These are phyloP conservation scores for Dermochelys coriacea DNA, from an alignment of 2,797 vertebrate genomes.

Conservation along the genomic window DNA sequence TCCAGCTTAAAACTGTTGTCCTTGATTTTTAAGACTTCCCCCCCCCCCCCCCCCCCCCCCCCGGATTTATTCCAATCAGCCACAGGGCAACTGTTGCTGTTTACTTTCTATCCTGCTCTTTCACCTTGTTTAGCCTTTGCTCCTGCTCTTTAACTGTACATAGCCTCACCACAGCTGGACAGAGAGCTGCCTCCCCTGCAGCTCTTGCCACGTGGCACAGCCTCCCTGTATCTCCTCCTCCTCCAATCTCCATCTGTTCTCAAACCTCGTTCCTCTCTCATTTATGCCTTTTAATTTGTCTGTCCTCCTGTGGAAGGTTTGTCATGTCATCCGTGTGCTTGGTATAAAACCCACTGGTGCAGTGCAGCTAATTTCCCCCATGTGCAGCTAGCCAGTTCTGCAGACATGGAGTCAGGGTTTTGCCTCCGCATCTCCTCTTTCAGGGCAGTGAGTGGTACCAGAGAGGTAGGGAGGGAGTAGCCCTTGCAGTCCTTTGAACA, in stretches of 20 bases:
- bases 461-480: not conserved
- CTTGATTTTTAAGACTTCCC: not conserved
- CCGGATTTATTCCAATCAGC: not conserved
- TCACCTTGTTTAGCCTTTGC: not conserved
- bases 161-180: not conserved
- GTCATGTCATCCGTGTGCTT: not conserved
- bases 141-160: not conserved
- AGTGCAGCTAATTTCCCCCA: not conserved
- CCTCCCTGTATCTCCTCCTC: not conserved
- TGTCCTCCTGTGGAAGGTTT: not conserved
- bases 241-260: not conserved
- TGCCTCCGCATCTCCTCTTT: not conserved
- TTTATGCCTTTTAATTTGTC: not conserved
- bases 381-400: not conserved
- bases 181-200: not conserved
- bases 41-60: no score
- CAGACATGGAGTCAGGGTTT: not conserved
- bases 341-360: not conserved
- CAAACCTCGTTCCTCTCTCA: not conserved
- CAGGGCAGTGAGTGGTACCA: not conserved
- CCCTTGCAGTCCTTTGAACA: not conserved
- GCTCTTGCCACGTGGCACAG: not conserved
- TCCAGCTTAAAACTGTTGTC: not conserved
- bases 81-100: no score
- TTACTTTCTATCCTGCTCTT: not conserved